A percentile compares a stretch with the other conserved stretches of the same genome.
Conservation (phyloP, 2,797 vertebrate species). For the Helarctos malayanus region DNA sequence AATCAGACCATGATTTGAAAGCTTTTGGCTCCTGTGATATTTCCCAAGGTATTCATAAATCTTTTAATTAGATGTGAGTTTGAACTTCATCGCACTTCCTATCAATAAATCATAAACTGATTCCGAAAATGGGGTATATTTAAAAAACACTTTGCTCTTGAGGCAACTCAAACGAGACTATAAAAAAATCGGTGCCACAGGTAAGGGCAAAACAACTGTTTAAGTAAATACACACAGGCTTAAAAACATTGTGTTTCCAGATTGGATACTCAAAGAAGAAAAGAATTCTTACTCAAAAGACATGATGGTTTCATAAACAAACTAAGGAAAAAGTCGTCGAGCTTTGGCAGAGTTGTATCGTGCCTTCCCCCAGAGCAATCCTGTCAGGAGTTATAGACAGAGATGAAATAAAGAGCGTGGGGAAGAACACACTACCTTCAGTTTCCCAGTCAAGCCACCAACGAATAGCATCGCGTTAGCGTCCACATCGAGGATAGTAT, state of each 20-base stretch:
- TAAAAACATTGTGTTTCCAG: slow-evolving; percentile 14
- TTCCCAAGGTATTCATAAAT: slow-evolving; percentile 84
- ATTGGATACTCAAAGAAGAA: slow-evolving; percentile 2
- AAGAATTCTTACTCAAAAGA: slow-evolving; percentile 4
- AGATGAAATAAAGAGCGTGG: neutral
- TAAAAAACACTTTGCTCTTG: slow-evolving; percentile 62
- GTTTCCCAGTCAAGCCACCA: slow-evolving; percentile 95
- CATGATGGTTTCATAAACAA: slow-evolving; percentile 39
- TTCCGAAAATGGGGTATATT: slow-evolving; percentile 77
- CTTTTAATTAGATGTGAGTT: slow-evolving; percentile 88
- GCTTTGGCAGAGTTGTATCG: neutral
- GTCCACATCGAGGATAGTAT: slow-evolving; percentile 97
- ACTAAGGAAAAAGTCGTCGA: neutral
- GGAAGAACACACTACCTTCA: slow-evolving; percentile 91
- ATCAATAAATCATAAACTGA: slow-evolving; percentile 78
- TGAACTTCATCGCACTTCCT: slow-evolving; percentile 83
- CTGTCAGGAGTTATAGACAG: neutral
- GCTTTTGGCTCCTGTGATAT: slow-evolving; percentile 81
- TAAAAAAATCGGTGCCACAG: slow-evolving; percentile 1
- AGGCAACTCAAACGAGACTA: slow-evolving; percentile 69
- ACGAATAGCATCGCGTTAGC: slow-evolving; percentile 97
- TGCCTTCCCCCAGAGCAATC: neutral
- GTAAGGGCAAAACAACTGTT: slow-evolving; percentile 6
- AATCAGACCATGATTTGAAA: slow-evolving; percentile 85
- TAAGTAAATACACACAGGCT: neutral